Evolutionary conservation across 2,113 vertebrate species (phyloP).

Genomic region (Misgurnus anguillicaudatus): DNA sequence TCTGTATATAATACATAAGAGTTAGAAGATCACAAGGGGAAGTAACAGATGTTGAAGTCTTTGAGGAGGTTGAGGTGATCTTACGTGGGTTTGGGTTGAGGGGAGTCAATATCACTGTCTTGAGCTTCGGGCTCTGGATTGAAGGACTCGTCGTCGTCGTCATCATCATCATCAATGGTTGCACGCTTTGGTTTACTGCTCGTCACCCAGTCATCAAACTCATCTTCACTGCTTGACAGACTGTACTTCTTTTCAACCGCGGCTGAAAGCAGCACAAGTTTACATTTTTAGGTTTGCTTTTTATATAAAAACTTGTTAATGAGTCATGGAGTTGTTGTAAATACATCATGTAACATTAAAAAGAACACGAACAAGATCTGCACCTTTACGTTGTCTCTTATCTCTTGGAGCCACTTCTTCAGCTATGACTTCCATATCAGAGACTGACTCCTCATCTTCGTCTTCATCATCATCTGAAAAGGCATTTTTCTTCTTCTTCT

Average conservation of each 20-base stretch:
- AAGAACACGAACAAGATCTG: neutral
- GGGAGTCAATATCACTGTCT: slow-evolving; percentile 61
- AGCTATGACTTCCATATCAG: slow-evolving; percentile 65
- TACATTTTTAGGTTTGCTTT: neutral
- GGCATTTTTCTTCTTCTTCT: slow-evolving; percentile 78
- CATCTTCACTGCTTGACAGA: slow-evolving; percentile 71
- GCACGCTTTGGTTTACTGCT: slow-evolving; percentile 45
- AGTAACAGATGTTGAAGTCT: neutral
- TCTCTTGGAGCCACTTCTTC: slow-evolving; percentile 68
- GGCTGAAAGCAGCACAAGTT: slow-evolving; percentile 39
- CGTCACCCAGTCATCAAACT: slow-evolving; percentile 60
- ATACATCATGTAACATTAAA: no score
- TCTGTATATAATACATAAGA: no score
- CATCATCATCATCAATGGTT: slow-evolving; percentile 50
- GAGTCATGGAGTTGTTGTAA: no score
- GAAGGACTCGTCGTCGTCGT: slow-evolving; percentile 50
- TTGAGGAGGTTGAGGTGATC: slow-evolving; percentile 22
- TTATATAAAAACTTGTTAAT: no score
- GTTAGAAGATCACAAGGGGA: neutral
- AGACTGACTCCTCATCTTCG: slow-evolving; percentile 53
- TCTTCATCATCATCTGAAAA: slow-evolving; percentile 76
- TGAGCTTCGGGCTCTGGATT: slow-evolving; percentile 12
- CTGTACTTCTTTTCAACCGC: slow-evolving; percentile 61
- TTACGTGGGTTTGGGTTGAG: slow-evolving; percentile 56
- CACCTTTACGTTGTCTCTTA: slow-evolving; percentile 72